Evolutionary conservation across 2,888 invertebrate genomes (phyloP).

Genomic region (Dolichopus griseipennis): DNA sequence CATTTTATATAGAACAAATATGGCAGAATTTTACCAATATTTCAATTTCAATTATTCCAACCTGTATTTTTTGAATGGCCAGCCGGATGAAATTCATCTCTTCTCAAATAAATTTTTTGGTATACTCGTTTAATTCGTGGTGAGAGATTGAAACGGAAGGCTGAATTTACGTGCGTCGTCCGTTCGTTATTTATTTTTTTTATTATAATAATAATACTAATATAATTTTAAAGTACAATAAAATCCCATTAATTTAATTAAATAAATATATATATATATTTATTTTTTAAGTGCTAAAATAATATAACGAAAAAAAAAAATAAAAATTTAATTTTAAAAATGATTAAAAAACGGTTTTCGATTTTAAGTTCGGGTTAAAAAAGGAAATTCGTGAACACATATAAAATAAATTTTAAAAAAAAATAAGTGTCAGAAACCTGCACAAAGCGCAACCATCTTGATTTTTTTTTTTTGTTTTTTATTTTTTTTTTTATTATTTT

Average conservation of each 20-base stretch:
- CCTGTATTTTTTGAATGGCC: not conserved
- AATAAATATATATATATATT: not conserved
- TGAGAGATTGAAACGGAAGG: constrained; percentile 1
- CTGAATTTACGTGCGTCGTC: not conserved
- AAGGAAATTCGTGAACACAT: not conserved
- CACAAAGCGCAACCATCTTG: constrained; percentile 3
- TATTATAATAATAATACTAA: too few species aligned
- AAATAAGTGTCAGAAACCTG: not conserved
- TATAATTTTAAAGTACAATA: not conserved
- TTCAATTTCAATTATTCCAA: not conserved
- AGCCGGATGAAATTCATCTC: too few species aligned
- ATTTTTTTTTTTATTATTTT: not conserved
- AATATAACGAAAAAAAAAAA: too few species aligned
- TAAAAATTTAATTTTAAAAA: not conserved
- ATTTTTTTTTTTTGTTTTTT: not conserved
- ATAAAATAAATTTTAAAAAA: not conserved
- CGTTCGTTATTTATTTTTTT: not conserved
- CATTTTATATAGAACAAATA: too few species aligned
- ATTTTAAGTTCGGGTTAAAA: not conserved
- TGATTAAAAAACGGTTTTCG: not conserved
- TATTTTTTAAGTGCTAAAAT: not conserved
- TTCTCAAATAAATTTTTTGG: not conserved
- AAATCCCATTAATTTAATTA: not conserved
- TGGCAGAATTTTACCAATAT: not conserved
- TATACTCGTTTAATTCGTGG: not conserved